These are phyloP conservation scores for Ceratosolen fusciceps DNA, from an alignment of 1,140 invertebrate genomes.

Conservation along the genomic window DNA sequence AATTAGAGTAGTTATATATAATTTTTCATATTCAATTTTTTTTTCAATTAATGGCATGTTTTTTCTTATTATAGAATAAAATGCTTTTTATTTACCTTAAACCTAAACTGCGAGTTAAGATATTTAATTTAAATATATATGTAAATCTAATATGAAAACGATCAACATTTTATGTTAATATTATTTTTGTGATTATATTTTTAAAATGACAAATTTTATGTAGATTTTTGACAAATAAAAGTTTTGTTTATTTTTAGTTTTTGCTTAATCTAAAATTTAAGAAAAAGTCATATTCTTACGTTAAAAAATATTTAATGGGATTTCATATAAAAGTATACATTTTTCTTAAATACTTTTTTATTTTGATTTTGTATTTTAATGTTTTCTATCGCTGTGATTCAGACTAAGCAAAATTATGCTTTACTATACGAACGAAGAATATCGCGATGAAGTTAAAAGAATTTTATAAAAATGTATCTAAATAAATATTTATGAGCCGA, in stretches of 20 bases:
- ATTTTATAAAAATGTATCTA: neutral
- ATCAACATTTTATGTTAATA: conserved; percentile 34
- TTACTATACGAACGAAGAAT: no score
- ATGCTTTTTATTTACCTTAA: conserved; percentile 24
- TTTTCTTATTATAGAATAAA: conserved; percentile 24
- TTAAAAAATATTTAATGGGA: neutral
- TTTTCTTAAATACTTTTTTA: neutral
- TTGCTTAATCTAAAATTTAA: conserved; percentile 3
- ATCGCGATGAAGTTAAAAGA: no score
- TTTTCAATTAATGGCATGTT: neutral
- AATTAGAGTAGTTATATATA: conserved; percentile 37
- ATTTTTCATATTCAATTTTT: conserved; percentile 24
- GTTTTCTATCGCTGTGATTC: no score
- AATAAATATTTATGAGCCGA: neutral
- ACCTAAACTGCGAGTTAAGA: conserved; percentile 41
- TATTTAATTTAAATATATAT: conserved; percentile 39
- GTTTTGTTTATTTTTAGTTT: conserved; percentile 27
- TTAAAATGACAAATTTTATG: conserved; percentile 37
- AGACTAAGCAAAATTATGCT: no score
- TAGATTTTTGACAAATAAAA: conserved; percentile 38
- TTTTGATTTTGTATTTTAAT: neutral
- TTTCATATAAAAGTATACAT: neutral
- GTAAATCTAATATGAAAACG: conserved; percentile 35
- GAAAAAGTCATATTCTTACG: conserved; percentile 7
- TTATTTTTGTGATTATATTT: conserved; percentile 46